phyloP scores from a whole-genome alignment of 2,797 vertebrate species.

The Leptoclinus maculatus region DNA sequence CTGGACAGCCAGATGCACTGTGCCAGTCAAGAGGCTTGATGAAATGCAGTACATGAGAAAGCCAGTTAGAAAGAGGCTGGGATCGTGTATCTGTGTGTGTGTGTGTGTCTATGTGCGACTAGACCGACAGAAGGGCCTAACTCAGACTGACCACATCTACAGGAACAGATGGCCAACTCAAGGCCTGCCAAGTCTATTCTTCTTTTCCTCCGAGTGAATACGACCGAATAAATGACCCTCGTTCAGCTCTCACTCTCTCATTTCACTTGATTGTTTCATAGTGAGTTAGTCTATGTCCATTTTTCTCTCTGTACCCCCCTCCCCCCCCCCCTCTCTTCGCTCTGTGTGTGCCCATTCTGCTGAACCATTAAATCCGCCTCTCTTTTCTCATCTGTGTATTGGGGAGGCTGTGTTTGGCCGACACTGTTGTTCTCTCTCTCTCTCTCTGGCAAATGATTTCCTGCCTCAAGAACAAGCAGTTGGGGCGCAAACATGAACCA shows the following conservation, averaged over 20 bases:
- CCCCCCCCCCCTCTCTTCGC: background rate
- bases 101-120: background rate
- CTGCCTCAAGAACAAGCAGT: slow-evolving; percentile 46
- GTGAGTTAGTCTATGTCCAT: slow-evolving; percentile 40
- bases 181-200: slow-evolving; percentile 71
- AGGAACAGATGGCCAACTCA: slow-evolving; percentile 76
- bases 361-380: slow-evolving; percentile 45
- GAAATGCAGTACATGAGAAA: slow-evolving; percentile 47
- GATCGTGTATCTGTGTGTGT: slow-evolving; percentile 8
- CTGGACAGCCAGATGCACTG: slow-evolving; percentile 69
- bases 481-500: slow-evolving; percentile 26
- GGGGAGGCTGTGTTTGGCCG: slow-evolving; percentile 49
- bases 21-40: slow-evolving; percentile 36
- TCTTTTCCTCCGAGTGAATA: slow-evolving; percentile 57
- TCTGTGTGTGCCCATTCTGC: slow-evolving; percentile 29
- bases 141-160: slow-evolving; percentile 74
- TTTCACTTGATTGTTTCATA: slow-evolving; percentile 60
- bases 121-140: slow-evolving; percentile 60
- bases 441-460: slow-evolving; percentile 43
- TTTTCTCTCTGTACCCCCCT: slow-evolving; percentile 8
- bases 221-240: slow-evolving; percentile 55
- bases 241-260: slow-evolving; percentile 35
- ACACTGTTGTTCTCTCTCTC: slow-evolving; percentile 47
- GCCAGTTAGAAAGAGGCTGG: slow-evolving; percentile 37
- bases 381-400: slow-evolving; percentile 55